Percentiles rank a stretch among this genome's conserved stretches.
Evolutionary conservation across 2,113 vertebrate species (phyloP).

Genomic region (Salvelinus sp.): DNA sequence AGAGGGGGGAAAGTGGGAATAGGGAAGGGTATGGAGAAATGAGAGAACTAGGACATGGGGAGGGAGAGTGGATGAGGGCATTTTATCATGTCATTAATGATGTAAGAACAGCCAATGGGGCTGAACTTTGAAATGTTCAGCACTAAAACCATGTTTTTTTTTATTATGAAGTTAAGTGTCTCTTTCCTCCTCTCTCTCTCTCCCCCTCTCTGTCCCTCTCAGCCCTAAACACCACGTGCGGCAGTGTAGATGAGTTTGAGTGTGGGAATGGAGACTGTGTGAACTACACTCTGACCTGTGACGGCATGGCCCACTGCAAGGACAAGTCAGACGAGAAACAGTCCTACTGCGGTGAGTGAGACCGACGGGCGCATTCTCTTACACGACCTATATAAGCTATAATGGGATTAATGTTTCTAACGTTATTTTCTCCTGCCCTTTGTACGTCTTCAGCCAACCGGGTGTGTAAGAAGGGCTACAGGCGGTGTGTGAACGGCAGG

Average conservation of each 20-base stretch:
- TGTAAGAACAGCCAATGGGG: neutral
- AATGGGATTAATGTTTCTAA: neutral
- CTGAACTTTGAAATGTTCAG: too few relatives aligned
- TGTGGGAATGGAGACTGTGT: slow-evolving; percentile 96
- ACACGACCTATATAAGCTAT: too few relatives aligned
- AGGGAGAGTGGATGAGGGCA: neutral
- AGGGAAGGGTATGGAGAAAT: neutral
- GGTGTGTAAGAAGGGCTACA: slow-evolving; percentile 90
- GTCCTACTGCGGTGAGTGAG: slow-evolving; percentile 90
- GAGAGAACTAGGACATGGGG: neutral
- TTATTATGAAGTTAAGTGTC: neutral
- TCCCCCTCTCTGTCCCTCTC: slow-evolving; percentile 5
- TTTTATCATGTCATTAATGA: neutral
- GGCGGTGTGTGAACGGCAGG: slow-evolving; percentile 87
- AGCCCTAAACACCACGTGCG: slow-evolving; percentile 91
- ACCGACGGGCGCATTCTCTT: neutral
- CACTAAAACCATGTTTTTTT: too few relatives aligned
- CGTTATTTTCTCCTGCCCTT: neutral
- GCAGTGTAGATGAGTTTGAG: slow-evolving; percentile 86
- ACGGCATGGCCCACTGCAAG: slow-evolving; percentile 89
- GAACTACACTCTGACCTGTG: slow-evolving; percentile 90
- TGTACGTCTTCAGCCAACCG: slow-evolving; percentile 77
- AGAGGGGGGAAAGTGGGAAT: neutral
- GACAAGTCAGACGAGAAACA: slow-evolving; percentile 98
- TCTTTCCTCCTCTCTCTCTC: neutral